Percentiles rank a stretch among this genome's conserved stretches.
These are phyloP conservation scores for Clarias fuscus DNA, from an alignment of 2,797 vertebrate species.

Conservation along the genomic window DNA sequence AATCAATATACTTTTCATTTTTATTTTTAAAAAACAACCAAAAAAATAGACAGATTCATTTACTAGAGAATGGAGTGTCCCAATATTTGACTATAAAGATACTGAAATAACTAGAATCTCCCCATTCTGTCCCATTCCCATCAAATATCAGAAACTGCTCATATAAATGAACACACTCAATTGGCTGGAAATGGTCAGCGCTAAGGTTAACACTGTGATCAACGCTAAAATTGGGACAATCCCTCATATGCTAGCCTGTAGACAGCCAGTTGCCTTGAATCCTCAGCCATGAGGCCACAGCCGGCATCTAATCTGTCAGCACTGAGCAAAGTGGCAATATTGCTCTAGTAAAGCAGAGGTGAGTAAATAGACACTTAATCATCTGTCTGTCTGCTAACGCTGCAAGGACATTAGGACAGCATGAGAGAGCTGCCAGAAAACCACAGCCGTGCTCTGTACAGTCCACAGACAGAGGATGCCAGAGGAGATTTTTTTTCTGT, in stretches of 20 bases:
- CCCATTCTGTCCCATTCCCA: constrained; percentile 33
- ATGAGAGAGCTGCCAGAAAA: constrained; percentile 55
- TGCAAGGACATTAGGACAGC: constrained; percentile 57
- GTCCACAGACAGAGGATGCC: constrained; percentile 32
- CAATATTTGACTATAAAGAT: not conserved
- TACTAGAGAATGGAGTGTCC: not conserved
- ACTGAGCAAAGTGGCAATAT: constrained; percentile 62
- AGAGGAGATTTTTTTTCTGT: constrained; percentile 3
- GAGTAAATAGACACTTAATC: constrained; percentile 72
- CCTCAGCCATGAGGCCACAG: constrained; percentile 59
- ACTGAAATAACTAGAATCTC: not conserved
- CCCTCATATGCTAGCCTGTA: constrained; percentile 71
- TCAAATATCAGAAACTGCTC: constrained; percentile 65
- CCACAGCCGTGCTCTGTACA: constrained; percentile 35
- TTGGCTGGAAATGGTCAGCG: constrained; percentile 59
- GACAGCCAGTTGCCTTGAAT: constrained; percentile 72
- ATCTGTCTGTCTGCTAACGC: constrained; percentile 63
- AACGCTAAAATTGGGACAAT: constrained; percentile 71
- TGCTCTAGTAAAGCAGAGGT: constrained; percentile 60
- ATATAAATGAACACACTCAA: constrained; percentile 68
- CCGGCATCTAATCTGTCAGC: constrained; percentile 67
- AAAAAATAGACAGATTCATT: constrained; percentile 19
- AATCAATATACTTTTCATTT: not conserved
- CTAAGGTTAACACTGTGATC: constrained; percentile 73
- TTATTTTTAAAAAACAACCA: constrained; percentile 9